Percentiles rank a stretch among this genome's conserved stretches.
These are phyloP conservation scores for Echinops telfairi DNA, from an alignment of 2,113 vertebrate genomes.

Conservation along the genomic window DNA sequence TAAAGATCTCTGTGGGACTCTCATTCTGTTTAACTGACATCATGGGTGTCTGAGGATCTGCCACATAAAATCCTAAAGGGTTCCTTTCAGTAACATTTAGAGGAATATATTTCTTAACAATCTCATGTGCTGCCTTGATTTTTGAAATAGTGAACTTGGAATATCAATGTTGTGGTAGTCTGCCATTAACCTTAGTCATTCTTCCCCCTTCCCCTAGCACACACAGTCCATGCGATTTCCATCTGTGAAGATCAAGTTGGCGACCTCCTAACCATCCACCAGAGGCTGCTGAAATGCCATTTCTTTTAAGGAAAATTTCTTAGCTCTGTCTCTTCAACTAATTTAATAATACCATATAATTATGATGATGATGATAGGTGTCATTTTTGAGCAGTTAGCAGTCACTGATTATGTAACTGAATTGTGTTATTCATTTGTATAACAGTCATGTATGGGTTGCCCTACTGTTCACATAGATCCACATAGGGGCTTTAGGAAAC, in stretches of 20 bases:
- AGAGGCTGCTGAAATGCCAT: background rate
- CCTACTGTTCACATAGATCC: conserved; percentile 23
- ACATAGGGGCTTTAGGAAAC: background rate
- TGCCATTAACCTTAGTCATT: background rate
- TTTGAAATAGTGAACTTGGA: background rate
- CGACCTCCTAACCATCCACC: background rate
- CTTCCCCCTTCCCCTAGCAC: background rate
- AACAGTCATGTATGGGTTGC: background rate
- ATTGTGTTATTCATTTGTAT: conserved; percentile 45
- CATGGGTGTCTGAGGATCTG: background rate
- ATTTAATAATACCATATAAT: conserved; percentile 70
- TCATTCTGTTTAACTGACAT: background rate
- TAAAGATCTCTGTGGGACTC: background rate
- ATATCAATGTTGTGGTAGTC: background rate
- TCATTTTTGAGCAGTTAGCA: conserved; percentile 46
- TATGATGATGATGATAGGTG: conserved; percentile 59
- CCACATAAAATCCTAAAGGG: background rate
- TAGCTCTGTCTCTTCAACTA: conserved; percentile 33
- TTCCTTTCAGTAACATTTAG: background rate
- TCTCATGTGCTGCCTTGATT: background rate
- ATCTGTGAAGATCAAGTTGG: background rate
- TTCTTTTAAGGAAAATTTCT: conserved; percentile 17
- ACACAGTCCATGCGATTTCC: background rate
- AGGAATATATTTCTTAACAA: background rate
- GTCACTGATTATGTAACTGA: conserved; percentile 43